These are phyloP conservation scores for Eupithecia subfuscata DNA, from an alignment of 2,888 invertebrate genomes.

Conservation along the genomic window DNA sequence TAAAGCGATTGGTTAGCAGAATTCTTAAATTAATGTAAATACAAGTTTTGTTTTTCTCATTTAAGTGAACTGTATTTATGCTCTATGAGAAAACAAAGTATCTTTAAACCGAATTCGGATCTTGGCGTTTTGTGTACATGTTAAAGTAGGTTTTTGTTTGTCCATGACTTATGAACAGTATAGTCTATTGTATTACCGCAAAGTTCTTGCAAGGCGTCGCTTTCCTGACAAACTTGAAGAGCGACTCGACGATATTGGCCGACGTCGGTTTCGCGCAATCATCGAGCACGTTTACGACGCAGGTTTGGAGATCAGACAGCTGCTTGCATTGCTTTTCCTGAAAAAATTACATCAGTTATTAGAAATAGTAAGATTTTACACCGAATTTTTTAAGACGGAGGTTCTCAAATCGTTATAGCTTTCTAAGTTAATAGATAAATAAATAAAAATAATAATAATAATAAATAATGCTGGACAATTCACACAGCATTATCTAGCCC, in stretches of 20 bases:
- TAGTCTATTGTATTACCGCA: conserved; percentile 34
- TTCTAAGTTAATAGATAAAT: no score
- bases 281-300: conserved; percentile 85
- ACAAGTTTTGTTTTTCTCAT: no score
- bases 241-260: conserved; percentile 90
- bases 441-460: no score
- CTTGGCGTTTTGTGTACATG: background rate
- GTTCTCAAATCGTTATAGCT: no score
- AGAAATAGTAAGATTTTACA: background rate
- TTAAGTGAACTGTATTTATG: no score
- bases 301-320: conserved; percentile 71
- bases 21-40: no score
- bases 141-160: background rate
- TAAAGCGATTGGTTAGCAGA: no score
- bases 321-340: conserved; percentile 70
- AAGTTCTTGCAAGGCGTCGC: conserved; percentile 85
- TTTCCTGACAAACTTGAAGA: conserved; percentile 89
- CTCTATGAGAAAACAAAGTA: no score
- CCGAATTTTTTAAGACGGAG: background rate
- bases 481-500: no score
- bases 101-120: no score
- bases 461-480: no score
- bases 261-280: conserved; percentile 89
- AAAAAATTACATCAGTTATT: conserved; percentile 8
- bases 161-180: background rate